A percentile compares a stretch with the other conserved stretches of the same genome.
phyloP scores from a whole-genome alignment of 2,797 vertebrate genomes.

The Apogon hyalosoma region DNA sequence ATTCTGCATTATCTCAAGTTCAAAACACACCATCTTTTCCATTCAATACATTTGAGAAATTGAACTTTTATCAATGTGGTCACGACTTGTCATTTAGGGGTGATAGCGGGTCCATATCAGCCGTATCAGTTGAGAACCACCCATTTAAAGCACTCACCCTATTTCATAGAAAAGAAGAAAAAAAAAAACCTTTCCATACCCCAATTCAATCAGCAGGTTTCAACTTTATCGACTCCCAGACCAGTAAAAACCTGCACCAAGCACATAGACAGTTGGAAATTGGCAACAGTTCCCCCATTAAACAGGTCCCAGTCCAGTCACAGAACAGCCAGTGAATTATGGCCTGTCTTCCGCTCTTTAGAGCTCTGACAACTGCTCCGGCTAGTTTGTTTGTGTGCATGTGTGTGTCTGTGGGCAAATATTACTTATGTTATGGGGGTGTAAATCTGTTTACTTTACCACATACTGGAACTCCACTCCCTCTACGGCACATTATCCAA shows the following conservation, averaged over 20 bases:
- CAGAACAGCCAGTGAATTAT: conserved; percentile 73
- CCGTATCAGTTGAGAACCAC: too few relatives aligned
- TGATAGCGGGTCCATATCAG: too few relatives aligned
- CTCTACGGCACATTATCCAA: too few relatives aligned
- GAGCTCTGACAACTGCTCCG: conserved; percentile 37
- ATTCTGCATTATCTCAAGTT: too few relatives aligned
- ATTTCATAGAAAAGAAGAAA: conserved; percentile 7
- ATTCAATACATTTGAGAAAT: too few relatives aligned
- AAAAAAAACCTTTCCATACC: neutral
- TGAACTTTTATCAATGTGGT: too few relatives aligned
- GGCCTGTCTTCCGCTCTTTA: conserved; percentile 59
- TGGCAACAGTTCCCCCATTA: conserved; percentile 67
- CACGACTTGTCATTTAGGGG: too few relatives aligned
- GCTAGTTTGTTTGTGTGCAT: conserved; percentile 24
- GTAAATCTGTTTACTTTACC: too few relatives aligned
- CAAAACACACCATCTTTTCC: too few relatives aligned
- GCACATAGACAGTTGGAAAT: conserved; percentile 61
- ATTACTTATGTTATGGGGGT: too few relatives aligned
- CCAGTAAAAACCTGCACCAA: conserved; percentile 55
- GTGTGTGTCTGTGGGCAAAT: too few relatives aligned
- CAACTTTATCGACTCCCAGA: conserved; percentile 55
- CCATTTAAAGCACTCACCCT: conserved; percentile 8
- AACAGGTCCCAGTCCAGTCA: conserved; percentile 63
- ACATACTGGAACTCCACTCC: too few relatives aligned
- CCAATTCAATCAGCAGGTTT: conserved; percentile 50